Percentiles rank a stretch among this genome's conserved stretches.
Evolutionary conservation across 2,888 invertebrate species (phyloP).

Genomic region (Polietes domitor): DNA sequence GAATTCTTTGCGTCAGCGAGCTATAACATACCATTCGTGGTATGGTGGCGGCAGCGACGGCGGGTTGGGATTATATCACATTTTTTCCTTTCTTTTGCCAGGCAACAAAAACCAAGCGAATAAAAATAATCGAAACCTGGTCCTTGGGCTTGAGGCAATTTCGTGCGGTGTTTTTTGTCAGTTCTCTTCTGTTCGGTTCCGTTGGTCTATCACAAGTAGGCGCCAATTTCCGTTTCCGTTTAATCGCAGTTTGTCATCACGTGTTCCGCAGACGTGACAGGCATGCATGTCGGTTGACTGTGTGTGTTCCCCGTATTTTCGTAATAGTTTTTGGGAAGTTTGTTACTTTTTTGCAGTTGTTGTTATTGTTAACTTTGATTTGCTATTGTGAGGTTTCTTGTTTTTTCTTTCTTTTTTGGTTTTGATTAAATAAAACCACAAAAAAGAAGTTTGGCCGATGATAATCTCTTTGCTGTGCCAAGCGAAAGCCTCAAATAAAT

Average conservation of each 20-base stretch:
- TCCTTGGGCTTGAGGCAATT: conserved; percentile 18
- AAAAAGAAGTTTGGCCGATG: neutral
- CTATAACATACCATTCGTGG: too few species aligned
- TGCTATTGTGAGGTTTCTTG: neutral
- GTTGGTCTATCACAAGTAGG: conserved; percentile 59
- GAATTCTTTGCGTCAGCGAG: neutral
- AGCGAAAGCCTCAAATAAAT: neutral
- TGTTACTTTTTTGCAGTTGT: neutral
- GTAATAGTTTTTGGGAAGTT: neutral
- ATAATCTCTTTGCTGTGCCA: neutral
- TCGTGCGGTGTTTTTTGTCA: neutral
- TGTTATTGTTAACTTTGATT: neutral
- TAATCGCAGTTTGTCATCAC: conserved; percentile 65
- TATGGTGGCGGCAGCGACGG: neutral
- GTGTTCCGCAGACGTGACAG: conserved; percentile 60
- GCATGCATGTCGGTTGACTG: conserved; percentile 18
- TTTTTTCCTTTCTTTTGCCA: neutral
- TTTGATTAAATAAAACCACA: neutral
- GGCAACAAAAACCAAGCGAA: neutral
- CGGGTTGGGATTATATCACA: neutral
- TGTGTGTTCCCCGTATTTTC: neutral
- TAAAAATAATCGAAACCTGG: neutral
- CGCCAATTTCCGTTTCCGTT: conserved; percentile 66
- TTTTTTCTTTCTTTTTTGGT: neutral
- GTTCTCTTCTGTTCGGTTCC: conserved; percentile 29